Conservation (phyloP, 2,888 invertebrate species). For the Archaeoteleia sp. region DNA sequence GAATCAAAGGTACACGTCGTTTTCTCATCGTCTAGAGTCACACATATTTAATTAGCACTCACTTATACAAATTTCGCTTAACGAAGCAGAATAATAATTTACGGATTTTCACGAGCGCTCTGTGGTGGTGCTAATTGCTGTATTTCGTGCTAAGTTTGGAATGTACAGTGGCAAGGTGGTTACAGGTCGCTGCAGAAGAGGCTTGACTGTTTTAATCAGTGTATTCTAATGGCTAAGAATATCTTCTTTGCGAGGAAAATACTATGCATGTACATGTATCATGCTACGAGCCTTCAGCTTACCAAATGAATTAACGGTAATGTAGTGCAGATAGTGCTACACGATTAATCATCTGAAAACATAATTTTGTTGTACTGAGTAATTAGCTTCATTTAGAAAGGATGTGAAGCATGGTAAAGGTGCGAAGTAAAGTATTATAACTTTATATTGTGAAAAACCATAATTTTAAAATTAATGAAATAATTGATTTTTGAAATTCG, state of each 20-base stretch:
- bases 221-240: conserved; percentile 36
- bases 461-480: too few species aligned
- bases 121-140: conserved; percentile 44
- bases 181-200: conserved; percentile 36
- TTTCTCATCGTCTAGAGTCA: conserved; percentile 22
- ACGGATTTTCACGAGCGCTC: conserved; percentile 18
- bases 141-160: conserved; percentile 33
- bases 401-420: too few species aligned
- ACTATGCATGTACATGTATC: not conserved
- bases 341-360: conserved; percentile 34
- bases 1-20: too few species aligned
- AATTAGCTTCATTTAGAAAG: not conserved
- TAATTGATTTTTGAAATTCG: too few species aligned
- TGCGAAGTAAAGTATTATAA: too few species aligned
- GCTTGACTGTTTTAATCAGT: conserved; percentile 38
- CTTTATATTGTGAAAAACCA: too few species aligned
- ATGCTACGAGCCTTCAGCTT: conserved; percentile 26
- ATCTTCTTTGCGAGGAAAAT: conserved; percentile 13
- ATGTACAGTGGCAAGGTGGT: conserved; percentile 16
- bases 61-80: conserved; percentile 21
- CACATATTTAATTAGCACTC: conserved; percentile 34
- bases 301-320: conserved; percentile 41
- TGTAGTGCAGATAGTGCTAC: conserved; percentile 29
- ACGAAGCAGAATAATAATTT: conserved; percentile 32
- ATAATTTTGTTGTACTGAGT: conserved; percentile 16